These are phyloP conservation scores for Zeuzera pyrina DNA, from an alignment of 2,888 invertebrate species.

Conservation along the genomic window DNA sequence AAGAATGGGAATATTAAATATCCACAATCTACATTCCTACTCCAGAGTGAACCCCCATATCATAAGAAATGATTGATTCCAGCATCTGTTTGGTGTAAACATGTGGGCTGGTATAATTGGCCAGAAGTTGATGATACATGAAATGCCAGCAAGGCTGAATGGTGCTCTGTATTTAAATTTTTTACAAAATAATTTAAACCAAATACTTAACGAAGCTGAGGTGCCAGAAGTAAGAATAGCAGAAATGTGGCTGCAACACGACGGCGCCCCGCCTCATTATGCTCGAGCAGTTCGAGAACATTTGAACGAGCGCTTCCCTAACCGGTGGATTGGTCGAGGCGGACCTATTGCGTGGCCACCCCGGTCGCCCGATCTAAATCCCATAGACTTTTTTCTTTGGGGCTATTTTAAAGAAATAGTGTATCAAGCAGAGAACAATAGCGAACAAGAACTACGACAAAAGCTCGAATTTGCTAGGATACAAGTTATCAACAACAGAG, in stretches of 20 bases:
- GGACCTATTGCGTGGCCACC: conserved; percentile 13
- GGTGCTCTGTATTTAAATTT: conserved; percentile 12
- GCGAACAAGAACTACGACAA: conserved; percentile 6
- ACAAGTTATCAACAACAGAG: conserved; percentile 13
- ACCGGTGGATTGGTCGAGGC: conserved; percentile 16
- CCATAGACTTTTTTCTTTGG: conserved; percentile 12
- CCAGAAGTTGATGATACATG: conserved; percentile 7
- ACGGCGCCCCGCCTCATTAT: conserved; percentile 9
- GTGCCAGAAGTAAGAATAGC: conserved; percentile 2
- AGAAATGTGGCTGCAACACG: no score
- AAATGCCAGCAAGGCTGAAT: conserved; percentile 13
- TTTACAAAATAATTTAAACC: conserved; percentile 12
- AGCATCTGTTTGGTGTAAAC: conserved; percentile 12
- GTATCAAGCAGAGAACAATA: conserved; percentile 3
- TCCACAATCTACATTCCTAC: conserved; percentile 13
- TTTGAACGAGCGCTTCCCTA: conserved; percentile 8
- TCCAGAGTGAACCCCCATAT: conserved; percentile 10
- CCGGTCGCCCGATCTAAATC: conserved; percentile 13
- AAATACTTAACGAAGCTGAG: conserved; percentile 6
- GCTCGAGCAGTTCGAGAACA: conserved; percentile 6
- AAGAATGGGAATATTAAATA: conserved; percentile 12
- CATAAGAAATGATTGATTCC: conserved; percentile 9
- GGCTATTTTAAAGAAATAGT: conserved; percentile 10
- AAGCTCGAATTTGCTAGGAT: conserved; percentile 9
- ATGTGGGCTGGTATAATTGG: conserved; percentile 12